phyloP scores from a whole-genome alignment of 2,113 vertebrate species.

The Spea multiplicata region DNA sequence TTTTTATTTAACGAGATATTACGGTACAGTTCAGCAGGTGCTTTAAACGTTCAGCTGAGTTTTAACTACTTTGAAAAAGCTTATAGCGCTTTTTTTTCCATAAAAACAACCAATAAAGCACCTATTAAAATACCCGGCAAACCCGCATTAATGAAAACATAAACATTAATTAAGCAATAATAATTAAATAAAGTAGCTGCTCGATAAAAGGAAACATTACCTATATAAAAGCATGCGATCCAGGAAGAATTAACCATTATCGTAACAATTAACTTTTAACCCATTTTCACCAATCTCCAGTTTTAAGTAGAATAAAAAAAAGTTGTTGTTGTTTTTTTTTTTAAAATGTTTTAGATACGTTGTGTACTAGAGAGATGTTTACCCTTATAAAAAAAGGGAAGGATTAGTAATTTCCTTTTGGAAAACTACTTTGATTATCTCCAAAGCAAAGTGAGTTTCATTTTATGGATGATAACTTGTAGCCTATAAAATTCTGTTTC shows the following conservation, averaged over 20 bases:
- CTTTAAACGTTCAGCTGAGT: not conserved
- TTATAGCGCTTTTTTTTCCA: not conserved
- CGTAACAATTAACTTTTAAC: too few relatives aligned
- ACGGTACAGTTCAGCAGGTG: not conserved
- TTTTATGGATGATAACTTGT: constrained; percentile 46
- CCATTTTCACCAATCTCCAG: too few relatives aligned
- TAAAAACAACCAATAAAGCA: not conserved
- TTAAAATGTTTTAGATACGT: constrained; percentile 9
- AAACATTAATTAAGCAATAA: not conserved
- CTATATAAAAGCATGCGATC: not conserved
- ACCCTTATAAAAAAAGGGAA: constrained; percentile 22
- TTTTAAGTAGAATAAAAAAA: too few relatives aligned
- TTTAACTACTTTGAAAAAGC: not conserved
- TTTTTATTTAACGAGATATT: not conserved
- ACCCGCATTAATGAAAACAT: not conserved
- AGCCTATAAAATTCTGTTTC: constrained; percentile 44
- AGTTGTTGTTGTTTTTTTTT: not conserved
- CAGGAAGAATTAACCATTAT: too few relatives aligned
- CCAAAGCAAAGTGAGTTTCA: constrained; percentile 33
- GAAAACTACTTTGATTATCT: constrained; percentile 24
- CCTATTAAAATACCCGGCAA: not conserved
- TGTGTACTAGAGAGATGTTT: constrained; percentile 11
- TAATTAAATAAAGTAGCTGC: not conserved
- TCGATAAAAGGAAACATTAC: not conserved
- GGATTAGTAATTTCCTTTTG: constrained; percentile 12